Evolutionary conservation across 2,797 vertebrate species (phyloP).

Genomic region (Picus viridis): DNA sequence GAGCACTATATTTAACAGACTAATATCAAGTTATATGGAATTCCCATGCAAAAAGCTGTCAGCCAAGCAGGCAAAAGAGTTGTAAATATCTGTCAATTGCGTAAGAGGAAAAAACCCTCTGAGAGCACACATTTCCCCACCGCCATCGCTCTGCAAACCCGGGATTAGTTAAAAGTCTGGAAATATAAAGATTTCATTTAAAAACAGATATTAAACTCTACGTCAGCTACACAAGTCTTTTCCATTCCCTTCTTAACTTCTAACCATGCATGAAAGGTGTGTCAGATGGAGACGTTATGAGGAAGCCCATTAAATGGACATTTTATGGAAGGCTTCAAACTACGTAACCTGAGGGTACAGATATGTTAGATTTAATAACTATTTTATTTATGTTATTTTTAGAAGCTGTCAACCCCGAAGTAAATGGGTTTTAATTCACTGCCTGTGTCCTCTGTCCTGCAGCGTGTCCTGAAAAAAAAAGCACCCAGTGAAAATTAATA

Average conservation of each 20-base stretch:
- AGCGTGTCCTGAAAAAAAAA: background rate
- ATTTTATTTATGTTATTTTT: constrained; percentile 5
- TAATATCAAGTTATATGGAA: constrained; percentile 46
- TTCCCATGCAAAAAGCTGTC: constrained; percentile 42
- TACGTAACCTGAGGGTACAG: background rate
- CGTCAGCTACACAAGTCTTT: constrained; percentile 45
- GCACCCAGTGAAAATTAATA: background rate
- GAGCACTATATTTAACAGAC: constrained; percentile 5
- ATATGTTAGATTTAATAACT: background rate
- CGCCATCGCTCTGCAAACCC: constrained; percentile 17
- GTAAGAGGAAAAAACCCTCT: constrained; percentile 50
- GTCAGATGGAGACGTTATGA: constrained; percentile 26
- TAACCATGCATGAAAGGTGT: constrained; percentile 19
- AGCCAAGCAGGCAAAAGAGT: constrained; percentile 37
- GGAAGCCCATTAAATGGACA: background rate
- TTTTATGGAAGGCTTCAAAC: constrained; percentile 37
- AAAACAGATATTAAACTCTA: constrained; percentile 64
- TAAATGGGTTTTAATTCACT: background rate
- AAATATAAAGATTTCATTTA: constrained; percentile 63
- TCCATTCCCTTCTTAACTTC: constrained; percentile 55
- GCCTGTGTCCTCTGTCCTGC: background rate
- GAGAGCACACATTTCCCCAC: constrained; percentile 42
- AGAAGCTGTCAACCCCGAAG: background rate
- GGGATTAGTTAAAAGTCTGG: constrained; percentile 45
- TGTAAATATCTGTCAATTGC: constrained; percentile 60